These are phyloP conservation scores for Poeciliopsis infans DNA, from an alignment of 2,797 vertebrate species.

Conservation along the genomic window DNA sequence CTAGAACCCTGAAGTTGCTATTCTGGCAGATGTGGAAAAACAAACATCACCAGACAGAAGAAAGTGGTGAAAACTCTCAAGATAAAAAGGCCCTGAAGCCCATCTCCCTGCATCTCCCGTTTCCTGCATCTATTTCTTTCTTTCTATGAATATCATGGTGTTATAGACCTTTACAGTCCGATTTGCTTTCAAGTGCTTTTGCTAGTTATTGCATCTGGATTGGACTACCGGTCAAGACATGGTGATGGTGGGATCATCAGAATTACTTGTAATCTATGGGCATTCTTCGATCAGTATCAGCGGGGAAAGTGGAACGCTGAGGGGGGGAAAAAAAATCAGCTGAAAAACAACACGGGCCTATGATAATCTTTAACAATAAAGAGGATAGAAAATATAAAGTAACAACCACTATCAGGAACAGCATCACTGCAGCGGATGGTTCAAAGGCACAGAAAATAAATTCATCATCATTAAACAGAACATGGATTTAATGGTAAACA, in stretches of 20 bases:
- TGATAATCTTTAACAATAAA: slow-evolving; percentile 15
- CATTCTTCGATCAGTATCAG: slow-evolving; percentile 20
- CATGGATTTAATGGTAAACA: slow-evolving; percentile 34
- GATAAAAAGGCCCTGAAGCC: slow-evolving; percentile 45
- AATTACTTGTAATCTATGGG: slow-evolving; percentile 22
- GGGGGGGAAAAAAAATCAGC: slow-evolving; percentile 1
- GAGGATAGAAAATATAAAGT: slow-evolving; percentile 29
- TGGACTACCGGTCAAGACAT: slow-evolving; percentile 27
- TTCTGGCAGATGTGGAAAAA: slow-evolving; percentile 43
- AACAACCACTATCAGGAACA: slow-evolving; percentile 24
- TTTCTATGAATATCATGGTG: slow-evolving; percentile 52
- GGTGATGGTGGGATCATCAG: slow-evolving; percentile 19
- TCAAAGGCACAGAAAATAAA: slow-evolving; percentile 18
- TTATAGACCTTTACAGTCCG: slow-evolving; percentile 50
- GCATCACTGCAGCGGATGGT: slow-evolving; percentile 20
- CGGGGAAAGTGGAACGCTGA: slow-evolving; percentile 5
- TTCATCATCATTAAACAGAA: slow-evolving; percentile 10
- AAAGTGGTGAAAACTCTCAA: slow-evolving; percentile 49
- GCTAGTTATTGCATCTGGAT: slow-evolving; percentile 53
- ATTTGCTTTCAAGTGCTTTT: slow-evolving; percentile 54
- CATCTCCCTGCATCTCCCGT: slow-evolving; percentile 53
- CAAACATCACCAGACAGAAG: slow-evolving; percentile 43
- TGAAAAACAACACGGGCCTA: slow-evolving; percentile 3
- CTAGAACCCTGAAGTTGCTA: slow-evolving; percentile 70
- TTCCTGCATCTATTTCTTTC: slow-evolving; percentile 60